These are phyloP conservation scores for Biston stratarius DNA, from an alignment of 2,888 invertebrate genomes.

Conservation along the genomic window DNA sequence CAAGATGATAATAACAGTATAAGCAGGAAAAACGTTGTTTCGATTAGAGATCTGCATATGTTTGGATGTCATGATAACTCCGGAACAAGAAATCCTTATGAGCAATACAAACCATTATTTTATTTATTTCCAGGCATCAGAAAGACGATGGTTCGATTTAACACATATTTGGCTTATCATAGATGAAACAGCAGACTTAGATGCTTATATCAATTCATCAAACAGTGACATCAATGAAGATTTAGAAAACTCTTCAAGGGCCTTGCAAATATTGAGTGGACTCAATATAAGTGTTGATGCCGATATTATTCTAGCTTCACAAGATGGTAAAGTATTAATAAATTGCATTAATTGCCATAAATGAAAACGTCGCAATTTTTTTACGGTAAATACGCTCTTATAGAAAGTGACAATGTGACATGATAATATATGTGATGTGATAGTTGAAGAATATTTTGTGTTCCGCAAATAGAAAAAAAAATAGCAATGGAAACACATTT, in stretches of 20 bases:
- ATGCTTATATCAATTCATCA: neutral
- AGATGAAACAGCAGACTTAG: slow-evolving; percentile 20
- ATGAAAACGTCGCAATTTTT: neutral
- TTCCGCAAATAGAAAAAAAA: too few species aligned
- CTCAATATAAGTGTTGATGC: slow-evolving; percentile 56
- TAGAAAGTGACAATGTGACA: too few species aligned
- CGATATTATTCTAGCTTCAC: slow-evolving; percentile 56
- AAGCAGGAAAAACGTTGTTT: too few species aligned
- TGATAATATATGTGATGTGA: too few species aligned
- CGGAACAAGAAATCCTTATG: too few species aligned
- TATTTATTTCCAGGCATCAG: slow-evolving; percentile 61
- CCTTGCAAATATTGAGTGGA: slow-evolving; percentile 12
- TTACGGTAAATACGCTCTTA: too few species aligned
- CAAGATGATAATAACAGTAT: too few species aligned
- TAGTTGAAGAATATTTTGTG: too few species aligned
- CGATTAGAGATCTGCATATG: too few species aligned
- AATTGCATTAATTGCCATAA: neutral
- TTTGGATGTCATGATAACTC: too few species aligned
- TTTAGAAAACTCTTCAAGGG: slow-evolving; percentile 20
- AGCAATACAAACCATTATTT: neutral
- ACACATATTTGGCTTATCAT: slow-evolving; percentile 66
- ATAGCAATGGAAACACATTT: too few species aligned
- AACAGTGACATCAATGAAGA: neutral
- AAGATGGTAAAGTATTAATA: slow-evolving; percentile 40
- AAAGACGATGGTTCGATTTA: slow-evolving; percentile 56